Evolutionary conservation across 2,888 invertebrate species (phyloP), one percentile per base, ranked within the genome.

Genomic region (Scaptodrosophila latifasciaeformis): DNA sequence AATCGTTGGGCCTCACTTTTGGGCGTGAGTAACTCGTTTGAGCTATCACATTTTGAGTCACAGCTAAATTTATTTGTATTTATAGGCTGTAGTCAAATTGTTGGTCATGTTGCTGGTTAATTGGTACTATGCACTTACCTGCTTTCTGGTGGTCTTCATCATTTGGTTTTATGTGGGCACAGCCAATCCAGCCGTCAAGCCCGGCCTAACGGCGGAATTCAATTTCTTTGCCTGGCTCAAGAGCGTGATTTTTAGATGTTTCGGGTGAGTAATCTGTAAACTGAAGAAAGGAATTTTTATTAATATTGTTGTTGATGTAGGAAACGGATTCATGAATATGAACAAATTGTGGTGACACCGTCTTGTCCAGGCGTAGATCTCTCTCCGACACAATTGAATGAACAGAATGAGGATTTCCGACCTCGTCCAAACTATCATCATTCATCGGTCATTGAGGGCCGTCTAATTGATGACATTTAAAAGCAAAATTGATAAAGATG

Each of bases 151-250:
- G 13, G 91, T 96, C 59, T 92, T 95, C 85, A 87, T 96, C 47
- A 90, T 97, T 56, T 97, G 96, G 93, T 90, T 96, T 81, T 98
- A 98, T 87, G 96, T 98, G 64, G 96, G 97, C 37, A 93, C 95
- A 47, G 95, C 96, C 5, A 97, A 96, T 88, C 97, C 98, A 6
- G 97, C 97, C 2, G 96, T 96, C 5, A 96, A 96, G 82, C 97
- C 97, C 0, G 97, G 97, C 35, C 88, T 94, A 21, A 93, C 95
- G 0, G 90, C 92, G 0, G 94, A 95, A 83, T 95, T 95, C 82
- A 90, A 91, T 67, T 92, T 95, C 76, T 91, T 94, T 74, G 89
- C 90, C 45, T 95, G 94, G 95, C 83, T 94, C 17, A 93, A 91
- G 84, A 90, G 89, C 70, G 87, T 90, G 1, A 87, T 94, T 62